Evolutionary conservation across 2,888 invertebrate genomes (phyloP).

Genomic region (Papilio protenor): DNA sequence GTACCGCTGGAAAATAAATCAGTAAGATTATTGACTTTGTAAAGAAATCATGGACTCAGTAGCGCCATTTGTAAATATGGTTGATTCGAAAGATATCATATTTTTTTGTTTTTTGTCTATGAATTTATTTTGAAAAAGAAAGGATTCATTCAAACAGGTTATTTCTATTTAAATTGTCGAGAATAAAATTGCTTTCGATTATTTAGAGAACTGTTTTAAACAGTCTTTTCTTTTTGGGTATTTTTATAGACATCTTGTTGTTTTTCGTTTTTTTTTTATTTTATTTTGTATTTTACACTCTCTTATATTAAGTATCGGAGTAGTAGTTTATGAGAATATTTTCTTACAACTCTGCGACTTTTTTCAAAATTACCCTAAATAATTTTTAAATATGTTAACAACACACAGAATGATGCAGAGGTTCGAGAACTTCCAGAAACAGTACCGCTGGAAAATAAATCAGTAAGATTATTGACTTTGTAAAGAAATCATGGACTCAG

Average conservation of each 20-base stretch:
- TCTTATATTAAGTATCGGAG: not conserved
- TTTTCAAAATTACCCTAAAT: constrained; percentile 2
- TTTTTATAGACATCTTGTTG: not conserved
- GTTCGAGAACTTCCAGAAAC: constrained; percentile 41
- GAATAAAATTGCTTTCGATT: not conserved
- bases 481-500: constrained; percentile 50
- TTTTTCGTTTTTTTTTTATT: not conserved
- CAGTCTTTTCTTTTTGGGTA: constrained; percentile 1
- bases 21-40: constrained; percentile 41
- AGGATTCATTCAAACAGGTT: not conserved
- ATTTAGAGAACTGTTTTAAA: not conserved
- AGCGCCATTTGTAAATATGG: constrained; percentile 58
- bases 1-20: constrained; percentile 21
- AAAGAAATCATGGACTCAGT: constrained; percentile 51
- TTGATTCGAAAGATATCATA: constrained; percentile 27
- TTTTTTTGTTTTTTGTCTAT: not conserved
- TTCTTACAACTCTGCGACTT: not conserved
- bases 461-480: constrained; percentile 41
- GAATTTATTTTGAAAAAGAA: constrained; percentile 3
- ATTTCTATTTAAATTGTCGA: not conserved
- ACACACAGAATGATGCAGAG: constrained; percentile 48
- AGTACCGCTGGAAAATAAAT: constrained; percentile 18
- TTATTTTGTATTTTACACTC: not conserved
- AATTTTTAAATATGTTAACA: constrained; percentile 26
- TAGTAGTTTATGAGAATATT: not conserved